Evolutionary conservation across 2,113 vertebrate species (phyloP).

Genomic region (Raja brachyura): DNA sequence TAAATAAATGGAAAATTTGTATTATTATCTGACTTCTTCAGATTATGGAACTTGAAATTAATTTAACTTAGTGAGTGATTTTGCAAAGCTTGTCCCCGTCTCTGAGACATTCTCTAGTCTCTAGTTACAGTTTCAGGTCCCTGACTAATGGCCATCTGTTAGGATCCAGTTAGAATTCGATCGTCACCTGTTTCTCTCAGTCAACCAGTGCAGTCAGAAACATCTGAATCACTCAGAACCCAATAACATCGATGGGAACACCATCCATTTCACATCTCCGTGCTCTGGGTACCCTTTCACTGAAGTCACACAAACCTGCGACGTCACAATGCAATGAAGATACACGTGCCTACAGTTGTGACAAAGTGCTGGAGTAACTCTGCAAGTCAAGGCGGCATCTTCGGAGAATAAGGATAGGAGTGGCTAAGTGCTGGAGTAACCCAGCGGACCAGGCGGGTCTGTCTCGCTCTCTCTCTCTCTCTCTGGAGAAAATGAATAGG

Average conservation of each 20-base stretch:
- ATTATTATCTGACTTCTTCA: neutral
- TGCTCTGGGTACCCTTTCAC: neutral
- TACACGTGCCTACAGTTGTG: too few relatives aligned
- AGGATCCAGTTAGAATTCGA: neutral
- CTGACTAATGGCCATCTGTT: neutral
- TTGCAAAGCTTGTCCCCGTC: neutral
- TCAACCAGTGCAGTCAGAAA: neutral
- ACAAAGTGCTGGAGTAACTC: too few relatives aligned
- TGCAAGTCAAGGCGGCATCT: too few relatives aligned
- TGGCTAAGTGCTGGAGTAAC: too few relatives aligned
- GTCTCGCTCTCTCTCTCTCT: too few relatives aligned
- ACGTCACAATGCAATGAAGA: neutral
- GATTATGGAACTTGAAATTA: neutral
- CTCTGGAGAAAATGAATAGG: too few relatives aligned
- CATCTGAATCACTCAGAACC: neutral
- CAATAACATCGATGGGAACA: neutral
- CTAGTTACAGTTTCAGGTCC: neutral
- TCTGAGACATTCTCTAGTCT: neutral
- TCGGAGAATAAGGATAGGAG: too few relatives aligned
- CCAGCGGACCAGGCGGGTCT: too few relatives aligned
- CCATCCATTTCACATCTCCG: neutral
- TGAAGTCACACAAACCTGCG: neutral
- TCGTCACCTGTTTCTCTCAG: neutral
- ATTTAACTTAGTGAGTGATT: neutral
- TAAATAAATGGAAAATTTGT: neutral